Evolutionary conservation across 2,797 vertebrate species (phyloP).

Genomic region (Cuniculus paca): DNA sequence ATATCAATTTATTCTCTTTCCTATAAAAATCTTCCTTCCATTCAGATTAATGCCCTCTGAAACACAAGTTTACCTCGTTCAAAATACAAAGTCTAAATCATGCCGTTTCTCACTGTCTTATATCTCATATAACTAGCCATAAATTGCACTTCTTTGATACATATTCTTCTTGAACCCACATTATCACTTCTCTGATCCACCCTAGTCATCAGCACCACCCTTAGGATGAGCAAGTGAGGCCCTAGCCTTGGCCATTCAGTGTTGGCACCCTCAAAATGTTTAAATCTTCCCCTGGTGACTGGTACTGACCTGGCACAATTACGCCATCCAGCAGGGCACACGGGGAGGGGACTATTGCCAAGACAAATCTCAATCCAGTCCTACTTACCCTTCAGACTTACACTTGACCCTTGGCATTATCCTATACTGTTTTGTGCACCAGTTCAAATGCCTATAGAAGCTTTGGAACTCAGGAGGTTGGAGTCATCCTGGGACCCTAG

Average conservation of each 20-base stretch:
- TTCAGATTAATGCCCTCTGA: neutral
- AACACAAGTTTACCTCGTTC: neutral
- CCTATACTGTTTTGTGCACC: neutral
- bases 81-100: neutral
- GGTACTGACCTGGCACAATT: neutral
- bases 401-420: neutral
- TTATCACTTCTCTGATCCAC: neutral
- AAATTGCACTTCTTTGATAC: neutral
- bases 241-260: neutral
- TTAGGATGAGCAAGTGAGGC: neutral
- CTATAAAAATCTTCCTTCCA: neutral
- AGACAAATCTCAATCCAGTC: neutral
- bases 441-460: neutral
- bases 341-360: neutral
- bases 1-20: neutral
- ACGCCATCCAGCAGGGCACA: neutral
- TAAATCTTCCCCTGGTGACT: neutral
- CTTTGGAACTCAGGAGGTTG: neutral
- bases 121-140: neutral
- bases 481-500: neutral
- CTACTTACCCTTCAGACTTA: neutral
- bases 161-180: neutral
- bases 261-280: neutral
- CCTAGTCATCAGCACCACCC: neutral
- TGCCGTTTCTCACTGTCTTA: neutral